A percentile compares a stretch with the other conserved stretches of the same genome.
Evolutionary conservation across 23 tunicate species (phyloP).

Genomic region (Styela clava): DNA sequence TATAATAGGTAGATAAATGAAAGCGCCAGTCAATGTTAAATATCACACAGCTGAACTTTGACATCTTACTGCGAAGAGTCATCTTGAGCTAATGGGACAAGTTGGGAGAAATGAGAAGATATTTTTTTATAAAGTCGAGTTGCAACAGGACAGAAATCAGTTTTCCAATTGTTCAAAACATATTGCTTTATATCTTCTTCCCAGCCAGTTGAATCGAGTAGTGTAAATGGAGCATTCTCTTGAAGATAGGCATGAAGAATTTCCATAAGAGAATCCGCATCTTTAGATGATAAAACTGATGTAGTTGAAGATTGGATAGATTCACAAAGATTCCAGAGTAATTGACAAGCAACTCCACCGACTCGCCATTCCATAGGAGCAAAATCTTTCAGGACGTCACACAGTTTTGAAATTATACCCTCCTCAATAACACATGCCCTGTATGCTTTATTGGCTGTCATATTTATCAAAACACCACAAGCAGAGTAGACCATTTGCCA

Average conservation of each 20-base stretch:
- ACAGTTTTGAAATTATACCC: conserved; percentile 35
- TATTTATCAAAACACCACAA: conserved; percentile 80
- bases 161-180: conserved; percentile 13
- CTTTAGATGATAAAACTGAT: neutral
- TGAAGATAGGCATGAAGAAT: neutral
- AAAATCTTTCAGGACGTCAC: conserved; percentile 74
- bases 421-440: conserved; percentile 47
- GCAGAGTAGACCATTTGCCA: conserved; percentile 76
- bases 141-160: conserved; percentile 12
- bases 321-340: conserved; percentile 74
- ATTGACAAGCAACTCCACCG: conserved; percentile 83
- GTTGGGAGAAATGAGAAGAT: conserved; percentile 5
- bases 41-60: too few species aligned
- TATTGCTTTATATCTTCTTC: conserved; percentile 6
- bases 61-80: too few species aligned
- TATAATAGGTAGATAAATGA: too few species aligned
- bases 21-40: too few species aligned
- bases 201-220: conserved; percentile 13
- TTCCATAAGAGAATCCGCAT: conserved; percentile 14
- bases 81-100: conserved; percentile 8
- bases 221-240: conserved; percentile 6
- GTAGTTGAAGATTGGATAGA: neutral
- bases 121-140: conserved; percentile 11
- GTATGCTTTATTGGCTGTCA: conserved; percentile 51
- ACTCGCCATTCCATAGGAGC: conserved; percentile 77